Conservation (phyloP, 1,140 invertebrate genomes). For the Gerris buenoi region DNA sequence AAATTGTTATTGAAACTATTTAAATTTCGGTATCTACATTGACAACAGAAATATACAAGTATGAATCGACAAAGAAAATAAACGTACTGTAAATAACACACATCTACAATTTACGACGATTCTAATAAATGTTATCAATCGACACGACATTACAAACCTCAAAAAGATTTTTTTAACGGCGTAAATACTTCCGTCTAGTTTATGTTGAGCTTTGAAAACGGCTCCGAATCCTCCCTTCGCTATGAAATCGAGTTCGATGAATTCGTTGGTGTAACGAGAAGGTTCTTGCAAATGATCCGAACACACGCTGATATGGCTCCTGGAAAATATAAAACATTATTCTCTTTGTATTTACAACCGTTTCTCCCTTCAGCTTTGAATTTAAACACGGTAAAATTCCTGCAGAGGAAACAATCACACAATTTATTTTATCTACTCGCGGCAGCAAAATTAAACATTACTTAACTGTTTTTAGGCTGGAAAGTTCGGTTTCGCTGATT, state of each 20-base stretch:
- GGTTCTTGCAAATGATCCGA: conserved; percentile 27
- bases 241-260: conserved; percentile 53
- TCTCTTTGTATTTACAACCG: too few relatives aligned
- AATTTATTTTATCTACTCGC: too few relatives aligned
- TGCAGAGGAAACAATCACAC: too few relatives aligned
- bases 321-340: not conserved
- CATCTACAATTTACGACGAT: too few relatives aligned
- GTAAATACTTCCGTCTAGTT: conserved; percentile 58
- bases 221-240: conserved; percentile 59
- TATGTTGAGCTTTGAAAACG: conserved; percentile 46
- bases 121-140: too few relatives aligned
- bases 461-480: too few relatives aligned
- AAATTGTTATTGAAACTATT: conserved; percentile 43
- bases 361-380: too few relatives aligned
- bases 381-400: too few relatives aligned
- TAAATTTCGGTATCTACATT: conserved; percentile 21
- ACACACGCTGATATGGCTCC: not conserved
- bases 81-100: conserved; percentile 2
- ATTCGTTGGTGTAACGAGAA: conserved; percentile 57
- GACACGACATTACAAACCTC: conserved; percentile 33
- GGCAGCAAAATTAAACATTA: too few relatives aligned
- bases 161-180: conserved; percentile 68
- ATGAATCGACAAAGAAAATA: too few relatives aligned
- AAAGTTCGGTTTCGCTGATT: too few relatives aligned
- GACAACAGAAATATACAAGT: too few relatives aligned